phyloP scores from a whole-genome alignment of 2,888 invertebrate species.

The Oxycera nigricornis region DNA sequence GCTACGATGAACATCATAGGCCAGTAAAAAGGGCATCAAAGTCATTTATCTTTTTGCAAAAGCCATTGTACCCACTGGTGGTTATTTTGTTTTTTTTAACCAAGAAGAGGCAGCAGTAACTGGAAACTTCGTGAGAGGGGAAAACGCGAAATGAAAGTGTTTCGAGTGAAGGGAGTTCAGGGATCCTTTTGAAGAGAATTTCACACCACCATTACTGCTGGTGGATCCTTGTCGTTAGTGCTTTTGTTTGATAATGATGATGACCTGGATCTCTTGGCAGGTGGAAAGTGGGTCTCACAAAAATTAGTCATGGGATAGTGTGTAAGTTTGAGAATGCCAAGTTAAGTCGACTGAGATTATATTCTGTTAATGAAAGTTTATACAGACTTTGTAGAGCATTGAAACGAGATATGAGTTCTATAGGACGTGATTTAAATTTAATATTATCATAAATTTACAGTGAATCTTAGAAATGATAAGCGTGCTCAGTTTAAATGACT shows the following conservation, averaged over 20 bases:
- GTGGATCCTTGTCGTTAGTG: neutral
- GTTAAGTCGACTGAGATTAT: no score
- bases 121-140: neutral
- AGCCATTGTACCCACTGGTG: neutral
- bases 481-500: no score
- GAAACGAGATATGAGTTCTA: no score
- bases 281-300: neutral
- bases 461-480: no score
- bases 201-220: neutral
- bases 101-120: neutral
- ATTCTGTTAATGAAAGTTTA: no score
- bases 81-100: neutral
- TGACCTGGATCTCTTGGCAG: neutral
- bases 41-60: slow-evolving; percentile 21
- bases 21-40: slow-evolving; percentile 33
- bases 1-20: slow-evolving; percentile 17
- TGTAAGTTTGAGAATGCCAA: no score
- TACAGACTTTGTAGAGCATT: no score
- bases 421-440: no score
- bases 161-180: neutral
- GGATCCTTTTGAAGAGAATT: neutral
- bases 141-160: neutral
- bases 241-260: neutral
- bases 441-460: no score
- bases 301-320: no score